Conservation (phyloP, 2,113 vertebrate species). For the Malurus elegans region DNA sequence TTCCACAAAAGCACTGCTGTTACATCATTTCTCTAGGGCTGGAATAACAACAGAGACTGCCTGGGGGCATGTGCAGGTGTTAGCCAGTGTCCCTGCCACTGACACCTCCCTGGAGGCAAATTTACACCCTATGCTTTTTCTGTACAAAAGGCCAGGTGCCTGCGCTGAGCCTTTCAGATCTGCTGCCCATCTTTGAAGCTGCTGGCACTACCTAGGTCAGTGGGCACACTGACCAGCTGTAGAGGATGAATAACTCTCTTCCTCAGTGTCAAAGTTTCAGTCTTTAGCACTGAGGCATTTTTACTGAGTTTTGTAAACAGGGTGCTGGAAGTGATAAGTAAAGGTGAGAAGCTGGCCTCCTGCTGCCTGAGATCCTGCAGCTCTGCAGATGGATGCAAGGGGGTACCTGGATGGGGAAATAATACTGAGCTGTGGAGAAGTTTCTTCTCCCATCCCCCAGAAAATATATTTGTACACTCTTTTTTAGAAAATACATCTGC, state of each 20-base stretch:
- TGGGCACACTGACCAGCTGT: neutral
- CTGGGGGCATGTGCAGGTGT: neutral
- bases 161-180: neutral
- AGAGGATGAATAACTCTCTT: neutral
- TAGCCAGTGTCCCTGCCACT: neutral
- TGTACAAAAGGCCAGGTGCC: neutral
- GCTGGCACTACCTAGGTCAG: rapidly evolving
- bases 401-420: rapidly evolving
- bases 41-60: neutral
- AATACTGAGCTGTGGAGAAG: neutral
- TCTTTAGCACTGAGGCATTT: neutral
- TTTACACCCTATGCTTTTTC: neutral
- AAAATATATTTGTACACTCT: rapidly evolving
- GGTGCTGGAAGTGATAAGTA: neutral
- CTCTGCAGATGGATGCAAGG: neutral
- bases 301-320: neutral
- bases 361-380: neutral
- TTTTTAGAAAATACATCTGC: neutral
- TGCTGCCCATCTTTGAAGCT: neutral
- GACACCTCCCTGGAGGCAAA: neutral
- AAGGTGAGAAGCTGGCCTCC: neutral
- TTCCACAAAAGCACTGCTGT: neutral
- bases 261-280: neutral
- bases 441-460: neutral
- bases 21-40: neutral